Evolutionary conservation across 2,797 vertebrate genomes (phyloP).

Genomic region (Delichon dasypus): DNA sequence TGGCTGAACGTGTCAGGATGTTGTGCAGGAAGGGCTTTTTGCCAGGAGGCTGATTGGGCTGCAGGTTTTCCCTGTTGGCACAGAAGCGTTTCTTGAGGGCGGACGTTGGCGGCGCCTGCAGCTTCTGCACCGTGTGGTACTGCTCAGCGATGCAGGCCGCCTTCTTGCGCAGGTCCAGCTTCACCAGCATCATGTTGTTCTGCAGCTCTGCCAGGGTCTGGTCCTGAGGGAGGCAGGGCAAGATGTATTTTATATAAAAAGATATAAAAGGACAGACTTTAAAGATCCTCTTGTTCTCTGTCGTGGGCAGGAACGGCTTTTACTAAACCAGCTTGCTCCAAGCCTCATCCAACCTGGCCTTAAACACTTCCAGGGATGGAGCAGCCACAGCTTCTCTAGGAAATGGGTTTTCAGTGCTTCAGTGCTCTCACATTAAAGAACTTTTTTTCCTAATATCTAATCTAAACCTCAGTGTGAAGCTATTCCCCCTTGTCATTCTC

Average conservation of each 20-base stretch:
- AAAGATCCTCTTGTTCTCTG: not conserved
- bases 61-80: conserved; percentile 83
- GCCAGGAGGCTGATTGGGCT: conserved; percentile 78
- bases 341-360: not conserved
- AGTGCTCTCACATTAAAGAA: not conserved
- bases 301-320: not conserved
- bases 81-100: conserved; percentile 84
- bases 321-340: not conserved
- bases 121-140: conserved; percentile 75
- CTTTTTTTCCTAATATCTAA: not conserved
- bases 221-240: conserved; percentile 75
- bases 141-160: conserved; percentile 83
- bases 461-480: not conserved
- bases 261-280: not conserved
- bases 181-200: conserved; percentile 89
- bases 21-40: conserved; percentile 84
- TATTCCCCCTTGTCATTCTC: not conserved
- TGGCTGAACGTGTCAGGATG: conserved; percentile 73
- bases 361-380: not conserved
- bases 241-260: rapidly evolving
- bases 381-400: not conserved
- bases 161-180: conserved; percentile 89
- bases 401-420: not conserved
- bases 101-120: conserved; percentile 67
- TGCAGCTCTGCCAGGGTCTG: conserved; percentile 94